Evolutionary conservation across 2,888 invertebrate genomes (phyloP).

Genomic region (Melikaiella ostensackeni): DNA sequence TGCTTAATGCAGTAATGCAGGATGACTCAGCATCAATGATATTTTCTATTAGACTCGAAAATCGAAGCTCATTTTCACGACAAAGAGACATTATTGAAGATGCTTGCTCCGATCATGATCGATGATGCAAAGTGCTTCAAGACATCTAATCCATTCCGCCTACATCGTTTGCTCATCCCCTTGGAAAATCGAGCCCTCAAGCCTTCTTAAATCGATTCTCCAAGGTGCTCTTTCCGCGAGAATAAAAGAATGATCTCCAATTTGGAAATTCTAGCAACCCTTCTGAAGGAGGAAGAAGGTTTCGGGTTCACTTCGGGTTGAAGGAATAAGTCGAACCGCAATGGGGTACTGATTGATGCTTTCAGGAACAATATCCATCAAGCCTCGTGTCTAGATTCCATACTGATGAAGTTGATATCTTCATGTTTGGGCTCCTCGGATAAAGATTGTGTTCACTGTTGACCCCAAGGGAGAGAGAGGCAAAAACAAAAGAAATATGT

Average conservation of each 20-base stretch:
- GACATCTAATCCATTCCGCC: slow-evolving; percentile 23
- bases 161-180: slow-evolving; percentile 12
- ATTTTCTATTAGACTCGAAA: background rate
- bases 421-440: background rate
- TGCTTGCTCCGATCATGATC: slow-evolving; percentile 17
- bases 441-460: background rate
- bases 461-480: background rate
- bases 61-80: background rate
- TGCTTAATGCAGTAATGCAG: background rate
- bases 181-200: slow-evolving; percentile 16
- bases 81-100: background rate
- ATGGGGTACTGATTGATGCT: slow-evolving; percentile 9
- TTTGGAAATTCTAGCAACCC: background rate
- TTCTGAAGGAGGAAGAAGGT: background rate
- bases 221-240: background rate
- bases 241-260: slow-evolving; percentile 1
- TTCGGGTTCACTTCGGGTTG: background rate
- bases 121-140: slow-evolving; percentile 28
- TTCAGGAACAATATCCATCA: background rate
- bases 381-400: background rate
- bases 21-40: background rate
- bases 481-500: background rate
- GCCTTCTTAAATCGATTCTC: background rate
- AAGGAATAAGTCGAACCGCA: background rate
- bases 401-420: background rate